Conservation (phyloP, 2,888 invertebrate genomes). For the Eurytoma adleriae region DNA sequence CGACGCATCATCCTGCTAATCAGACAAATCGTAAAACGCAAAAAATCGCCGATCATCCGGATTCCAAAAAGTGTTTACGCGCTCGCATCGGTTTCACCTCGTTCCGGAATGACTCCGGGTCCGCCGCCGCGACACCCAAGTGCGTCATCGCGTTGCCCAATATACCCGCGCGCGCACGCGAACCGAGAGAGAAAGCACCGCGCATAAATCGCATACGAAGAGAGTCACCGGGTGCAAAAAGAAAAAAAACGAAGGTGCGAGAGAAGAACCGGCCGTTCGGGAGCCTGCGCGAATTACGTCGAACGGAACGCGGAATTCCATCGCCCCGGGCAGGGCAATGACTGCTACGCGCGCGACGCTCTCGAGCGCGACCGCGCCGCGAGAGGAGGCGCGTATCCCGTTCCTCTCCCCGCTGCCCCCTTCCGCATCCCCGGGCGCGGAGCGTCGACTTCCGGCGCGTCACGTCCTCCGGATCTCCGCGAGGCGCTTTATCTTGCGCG, state of each 20-base stretch:
- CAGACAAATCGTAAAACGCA: too few species aligned
- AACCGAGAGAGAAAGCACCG: background rate
- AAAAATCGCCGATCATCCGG: too few species aligned
- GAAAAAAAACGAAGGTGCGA: background rate
- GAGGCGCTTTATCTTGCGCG: constrained; percentile 38
- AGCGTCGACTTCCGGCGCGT: constrained; percentile 42
- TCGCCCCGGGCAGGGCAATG: constrained; percentile 53
- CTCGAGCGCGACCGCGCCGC: constrained; percentile 27
- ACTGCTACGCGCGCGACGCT: constrained; percentile 36
- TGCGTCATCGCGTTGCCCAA: constrained; percentile 11
- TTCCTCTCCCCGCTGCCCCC: constrained; percentile 1
- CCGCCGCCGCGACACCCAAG: constrained; percentile 2
- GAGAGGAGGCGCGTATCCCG: constrained; percentile 46
- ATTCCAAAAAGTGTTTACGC: too few species aligned
- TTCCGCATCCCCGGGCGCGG: background rate
- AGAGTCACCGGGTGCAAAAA: background rate
- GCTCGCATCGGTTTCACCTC: too few species aligned
- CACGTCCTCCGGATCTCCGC: constrained; percentile 26
- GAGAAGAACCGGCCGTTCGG: constrained; percentile 1
- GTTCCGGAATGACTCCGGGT: too few species aligned
- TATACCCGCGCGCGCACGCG: background rate
- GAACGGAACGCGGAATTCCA: constrained; percentile 58
- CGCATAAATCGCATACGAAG: background rate
- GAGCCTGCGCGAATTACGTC: constrained; percentile 41
- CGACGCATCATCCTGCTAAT: too few species aligned